Conservation (phyloP, 2,888 invertebrate genomes). For the Rhabditophanes sp. region DNA sequence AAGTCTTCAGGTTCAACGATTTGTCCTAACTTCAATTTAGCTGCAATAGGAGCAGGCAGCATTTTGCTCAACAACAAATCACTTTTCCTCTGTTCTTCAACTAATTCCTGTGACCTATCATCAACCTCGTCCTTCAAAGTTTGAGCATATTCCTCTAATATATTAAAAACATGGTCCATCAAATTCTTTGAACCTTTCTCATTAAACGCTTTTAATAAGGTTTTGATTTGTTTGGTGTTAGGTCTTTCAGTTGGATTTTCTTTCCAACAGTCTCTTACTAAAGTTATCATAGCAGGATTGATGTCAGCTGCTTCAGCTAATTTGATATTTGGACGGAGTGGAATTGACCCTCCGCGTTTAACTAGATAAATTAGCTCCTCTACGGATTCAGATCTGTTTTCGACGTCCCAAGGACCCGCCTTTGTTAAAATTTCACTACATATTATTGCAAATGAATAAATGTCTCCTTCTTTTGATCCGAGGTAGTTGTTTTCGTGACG, state of each 20-base stretch:
- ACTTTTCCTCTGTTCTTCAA: constrained; percentile 35
- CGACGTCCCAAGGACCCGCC: constrained; percentile 13
- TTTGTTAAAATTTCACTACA: constrained; percentile 11
- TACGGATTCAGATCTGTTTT: constrained; percentile 9
- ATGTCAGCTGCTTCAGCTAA: constrained; percentile 8
- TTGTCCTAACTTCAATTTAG: constrained; percentile 32
- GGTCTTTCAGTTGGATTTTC: constrained; percentile 12
- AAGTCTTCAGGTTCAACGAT: constrained; percentile 36
- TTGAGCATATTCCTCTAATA: constrained; percentile 33
- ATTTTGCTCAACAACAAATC: constrained; percentile 30
- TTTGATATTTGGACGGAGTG: constrained; percentile 16
- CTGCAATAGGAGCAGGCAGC: constrained; percentile 39
- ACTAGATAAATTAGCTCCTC: constrained; percentile 27
- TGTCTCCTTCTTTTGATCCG: constrained; percentile 20
- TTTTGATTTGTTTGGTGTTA: constrained; percentile 10
- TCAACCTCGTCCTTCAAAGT: constrained; percentile 29
- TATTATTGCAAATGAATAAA: constrained; percentile 27
- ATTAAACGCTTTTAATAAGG: constrained; percentile 17
- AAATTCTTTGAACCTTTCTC: constrained; percentile 29
- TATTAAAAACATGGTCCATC: constrained; percentile 40
- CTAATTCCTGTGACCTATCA: constrained; percentile 24
- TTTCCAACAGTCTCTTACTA: constrained; percentile 14
- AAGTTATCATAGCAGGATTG: constrained; percentile 13
- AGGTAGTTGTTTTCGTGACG: constrained; percentile 14
- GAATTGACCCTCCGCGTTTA: constrained; percentile 20